phyloP scores from a whole-genome alignment of 2,113 vertebrate genomes.

The Piaya cayana region DNA sequence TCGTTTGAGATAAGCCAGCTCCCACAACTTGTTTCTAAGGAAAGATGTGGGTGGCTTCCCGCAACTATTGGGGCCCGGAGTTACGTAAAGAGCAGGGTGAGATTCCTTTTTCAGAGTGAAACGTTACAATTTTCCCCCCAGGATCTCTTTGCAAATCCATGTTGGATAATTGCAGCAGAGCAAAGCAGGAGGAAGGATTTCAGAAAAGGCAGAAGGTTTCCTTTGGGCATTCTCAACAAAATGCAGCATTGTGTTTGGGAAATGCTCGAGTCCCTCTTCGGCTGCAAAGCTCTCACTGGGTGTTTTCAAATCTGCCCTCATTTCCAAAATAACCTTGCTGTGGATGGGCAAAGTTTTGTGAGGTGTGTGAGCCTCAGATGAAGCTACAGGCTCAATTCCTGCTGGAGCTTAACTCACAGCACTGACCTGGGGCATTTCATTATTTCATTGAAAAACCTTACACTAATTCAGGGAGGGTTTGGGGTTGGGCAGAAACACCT shows the following conservation, averaged over 20 bases:
- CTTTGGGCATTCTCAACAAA: constrained; percentile 7
- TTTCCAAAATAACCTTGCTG: background rate
- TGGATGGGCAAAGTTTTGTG: background rate
- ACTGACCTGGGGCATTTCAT: background rate
- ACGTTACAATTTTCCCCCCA: background rate
- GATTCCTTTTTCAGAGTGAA: background rate
- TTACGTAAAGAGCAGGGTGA: background rate
- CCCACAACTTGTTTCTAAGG: background rate
- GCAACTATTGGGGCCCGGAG: background rate
- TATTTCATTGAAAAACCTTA: background rate
- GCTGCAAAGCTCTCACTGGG: background rate
- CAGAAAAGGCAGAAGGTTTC: constrained; percentile 27
- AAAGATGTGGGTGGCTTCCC: constrained; percentile 45
- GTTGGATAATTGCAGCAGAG: background rate
- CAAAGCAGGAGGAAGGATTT: background rate
- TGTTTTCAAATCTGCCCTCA: background rate
- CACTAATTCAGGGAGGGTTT: background rate
- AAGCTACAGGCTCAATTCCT: background rate
- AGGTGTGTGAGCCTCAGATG: background rate
- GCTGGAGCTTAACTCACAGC: accelerated
- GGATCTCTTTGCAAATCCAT: background rate
- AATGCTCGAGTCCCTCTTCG: background rate
- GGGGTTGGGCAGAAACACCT: background rate
- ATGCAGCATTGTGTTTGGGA: background rate
- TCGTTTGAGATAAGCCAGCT: background rate